phyloP scores from a whole-genome alignment of 1,140 invertebrate species.

The Drosophila malerkotliana region DNA sequence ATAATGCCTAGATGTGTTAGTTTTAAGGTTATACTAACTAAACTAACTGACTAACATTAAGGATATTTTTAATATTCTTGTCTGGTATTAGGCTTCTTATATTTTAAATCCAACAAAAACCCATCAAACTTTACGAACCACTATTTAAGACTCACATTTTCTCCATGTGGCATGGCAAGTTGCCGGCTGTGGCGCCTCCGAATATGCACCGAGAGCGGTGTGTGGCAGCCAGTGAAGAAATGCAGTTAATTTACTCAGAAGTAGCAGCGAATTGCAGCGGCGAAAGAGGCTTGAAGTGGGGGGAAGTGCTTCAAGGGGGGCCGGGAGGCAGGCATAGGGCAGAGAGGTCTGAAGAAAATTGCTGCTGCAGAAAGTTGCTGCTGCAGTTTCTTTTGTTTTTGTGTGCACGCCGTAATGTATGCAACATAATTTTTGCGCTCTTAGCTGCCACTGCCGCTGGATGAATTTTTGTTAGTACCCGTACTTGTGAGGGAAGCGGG shows the following conservation, averaged over 20 bases:
- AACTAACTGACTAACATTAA: too few species aligned
- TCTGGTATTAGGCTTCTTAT: too few species aligned
- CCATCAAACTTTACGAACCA: not conserved
- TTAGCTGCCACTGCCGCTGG: slow-evolving; percentile 63
- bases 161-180: not conserved
- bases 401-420: slow-evolving; percentile 79
- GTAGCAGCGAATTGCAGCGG: slow-evolving; percentile 56
- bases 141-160: slow-evolving; percentile 8
- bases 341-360: slow-evolving; percentile 56
- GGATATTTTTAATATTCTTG: too few species aligned
- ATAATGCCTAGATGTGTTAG: too few species aligned
- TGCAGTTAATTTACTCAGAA: slow-evolving; percentile 82
- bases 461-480: slow-evolving; percentile 73
- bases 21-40: too few species aligned
- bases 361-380: slow-evolving; percentile 71
- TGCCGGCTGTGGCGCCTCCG: slow-evolving; percentile 63
- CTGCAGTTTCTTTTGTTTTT: slow-evolving; percentile 82
- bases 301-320: not conserved
- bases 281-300: slow-evolving; percentile 15
- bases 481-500: slow-evolving; percentile 17
- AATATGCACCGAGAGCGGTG: slow-evolving; percentile 54
- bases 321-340: not conserved
- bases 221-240: slow-evolving; percentile 70
- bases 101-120: too few species aligned
- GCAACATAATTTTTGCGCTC: slow-evolving; percentile 78